Percentiles rank a stretch among this genome's conserved stretches.
phyloP scores from a whole-genome alignment of 1,140 invertebrate species.

The Drosophila persimilis region DNA sequence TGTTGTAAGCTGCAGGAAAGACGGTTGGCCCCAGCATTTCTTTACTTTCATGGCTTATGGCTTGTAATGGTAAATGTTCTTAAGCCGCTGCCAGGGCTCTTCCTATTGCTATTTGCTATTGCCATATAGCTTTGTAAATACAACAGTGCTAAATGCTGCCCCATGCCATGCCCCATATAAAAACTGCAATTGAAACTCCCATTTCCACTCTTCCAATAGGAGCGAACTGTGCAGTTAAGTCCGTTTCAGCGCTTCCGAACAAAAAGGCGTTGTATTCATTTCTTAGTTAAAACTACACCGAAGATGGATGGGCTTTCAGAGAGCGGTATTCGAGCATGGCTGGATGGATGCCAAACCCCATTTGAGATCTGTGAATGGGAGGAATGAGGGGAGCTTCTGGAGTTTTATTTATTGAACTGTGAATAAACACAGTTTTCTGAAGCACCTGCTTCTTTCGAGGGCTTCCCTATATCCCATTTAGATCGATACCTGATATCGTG shows the following conservation, averaged over 20 bases:
- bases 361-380: no score
- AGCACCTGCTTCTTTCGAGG: slow-evolving; percentile 37
- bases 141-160: slow-evolving; percentile 69
- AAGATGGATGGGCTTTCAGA: slow-evolving; percentile 6
- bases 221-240: slow-evolving; percentile 41
- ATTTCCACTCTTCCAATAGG: slow-evolving; percentile 15
- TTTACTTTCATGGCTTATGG: slow-evolving; percentile 36
- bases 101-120: slow-evolving; percentile 38
- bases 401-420: slow-evolving; percentile 77
- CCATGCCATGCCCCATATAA: slow-evolving; percentile 43
- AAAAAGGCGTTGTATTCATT: slow-evolving; percentile 68
- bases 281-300: slow-evolving; percentile 70
- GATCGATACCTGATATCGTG: slow-evolving; percentile 60
- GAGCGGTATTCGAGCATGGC: not conserved
- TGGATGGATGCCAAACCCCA: slow-evolving; percentile 25
- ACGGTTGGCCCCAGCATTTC: slow-evolving; percentile 27
- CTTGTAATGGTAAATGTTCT: slow-evolving; percentile 60
- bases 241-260: slow-evolving; percentile 52
- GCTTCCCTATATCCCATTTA: slow-evolving; percentile 22
- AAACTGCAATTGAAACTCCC: slow-evolving; percentile 50
- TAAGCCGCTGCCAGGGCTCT: slow-evolving; percentile 37
- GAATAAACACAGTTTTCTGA: slow-evolving; percentile 76
- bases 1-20: slow-evolving; percentile 48
- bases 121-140: slow-evolving; percentile 60
- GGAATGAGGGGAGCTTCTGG: slow-evolving; percentile 1